Base-by-base conservation (phyloP, 1,140 invertebrate species). In the Papilio aristodemus region DNA sequence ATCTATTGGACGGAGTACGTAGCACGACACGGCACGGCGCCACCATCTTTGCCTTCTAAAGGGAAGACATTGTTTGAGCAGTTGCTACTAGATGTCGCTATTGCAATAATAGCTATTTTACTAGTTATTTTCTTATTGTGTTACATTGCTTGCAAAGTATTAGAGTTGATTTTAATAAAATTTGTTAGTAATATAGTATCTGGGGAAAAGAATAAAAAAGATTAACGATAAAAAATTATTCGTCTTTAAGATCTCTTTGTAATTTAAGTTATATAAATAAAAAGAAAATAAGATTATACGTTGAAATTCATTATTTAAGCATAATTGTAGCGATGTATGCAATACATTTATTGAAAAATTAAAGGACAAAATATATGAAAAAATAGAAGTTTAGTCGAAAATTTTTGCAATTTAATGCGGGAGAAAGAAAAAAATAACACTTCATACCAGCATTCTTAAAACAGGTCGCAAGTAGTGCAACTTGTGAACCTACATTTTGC, bases 1-100 rank as follows among this genome's bases (percentile, higher is more conserved):
- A 84, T 92, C 78, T 93, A 91, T 83, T 93, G 93, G 93, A 89
- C 92, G 8, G 92, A 93, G 76, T 90, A 93, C 38, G 89, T 93
- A 71, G 79, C 92, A 5, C 83, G 86, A 19, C 83, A 91, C 10
- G 76, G 85, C 36, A 78, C 80, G 0, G 81, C 83, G 19, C 84
- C 88, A 2, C 77, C 77, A 11, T 62, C 78, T 17, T 57, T 84
- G 10, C 81, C 84, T 0, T 69, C 76, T 0, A 78, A 81, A 54
- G 69, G 69, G 5, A 79, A 32, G 10, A 71, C 81, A 38, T 86
- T 80, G 81, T 87, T 82, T 67, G 67, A 80, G 46, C 71, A 57
- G n/a, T 69, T 69, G 9, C 77, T 83, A 63, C 57, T 87, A 87
- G 86, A 89, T 86, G 86, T 85, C 83, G 69, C 71, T 78, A 60